Base-by-base conservation (phyloP, 2,888 invertebrate genomes). In the Caenorhabditis macrosperma region DNA sequence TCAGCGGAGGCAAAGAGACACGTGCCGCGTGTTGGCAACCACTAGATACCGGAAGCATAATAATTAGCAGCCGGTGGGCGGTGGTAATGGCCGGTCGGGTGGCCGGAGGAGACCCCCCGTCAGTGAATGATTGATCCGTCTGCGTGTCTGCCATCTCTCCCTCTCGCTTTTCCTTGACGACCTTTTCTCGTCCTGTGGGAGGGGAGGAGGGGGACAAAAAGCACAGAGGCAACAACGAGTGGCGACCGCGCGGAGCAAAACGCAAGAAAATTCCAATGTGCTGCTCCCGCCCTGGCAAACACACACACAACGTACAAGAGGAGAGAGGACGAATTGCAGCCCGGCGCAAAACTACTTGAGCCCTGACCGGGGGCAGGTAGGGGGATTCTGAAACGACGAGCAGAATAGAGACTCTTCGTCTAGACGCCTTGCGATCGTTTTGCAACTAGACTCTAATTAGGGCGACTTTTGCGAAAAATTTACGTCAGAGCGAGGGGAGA, bases 1-100 rank as follows among this genome's bases (percentile, higher is more conserved):
- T 38, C 38, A 38, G 33, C 33, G 10, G 33, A 33, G 33, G 10
- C 33, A 33, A 10, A 5, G 15, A 5, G 12, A 38, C 38, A 38
- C 15, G 38, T 38, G 38, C 38, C 38, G n/a, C n/a, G 38, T 38
- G 38, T 38, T 38, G 38, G 38, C 35, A 26, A 44, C 15, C 60
- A 50, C 38, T 41, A 33, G 54, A 71, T 63, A 71, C 63, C 71
- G 71, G 71, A 71, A 71, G 71, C 61, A 69, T 71, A 71, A 71
- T 71, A 63, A 71, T 71, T 71, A 71, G 55, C 63, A 44, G 41
- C 69, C 50, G 60, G 63, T 55, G 28, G n/a, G 61, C 35, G 52
- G 52, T 41, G 66, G 30, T 48, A 33, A 24, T 64, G 64, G 64
- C 28, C 50, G 48, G 24, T 50, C 30, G 54, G n/a, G n/a, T n/a